Conservation (phyloP, 2,113 vertebrate species). For the Heliornis fulica region DNA sequence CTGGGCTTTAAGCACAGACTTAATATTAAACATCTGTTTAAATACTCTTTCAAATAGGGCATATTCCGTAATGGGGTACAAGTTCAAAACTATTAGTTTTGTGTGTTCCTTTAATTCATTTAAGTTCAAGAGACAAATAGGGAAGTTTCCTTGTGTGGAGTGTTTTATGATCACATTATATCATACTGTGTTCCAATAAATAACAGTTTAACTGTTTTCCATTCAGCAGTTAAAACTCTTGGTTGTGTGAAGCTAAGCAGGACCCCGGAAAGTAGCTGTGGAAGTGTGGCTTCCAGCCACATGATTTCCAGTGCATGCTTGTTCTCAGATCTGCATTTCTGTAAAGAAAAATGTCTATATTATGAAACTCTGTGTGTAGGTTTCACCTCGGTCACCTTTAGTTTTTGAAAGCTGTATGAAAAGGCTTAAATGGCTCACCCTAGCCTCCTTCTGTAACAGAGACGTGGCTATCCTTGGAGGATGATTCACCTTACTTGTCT, state of each 20-base stretch:
- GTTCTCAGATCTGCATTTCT: neutral
- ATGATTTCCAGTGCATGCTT: neutral
- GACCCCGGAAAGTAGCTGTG: neutral
- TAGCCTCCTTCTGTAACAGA: neutral
- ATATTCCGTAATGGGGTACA: neutral
- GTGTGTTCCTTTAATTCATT: neutral
- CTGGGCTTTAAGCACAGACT: neutral
- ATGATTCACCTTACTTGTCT: neutral
- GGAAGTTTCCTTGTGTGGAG: neutral
- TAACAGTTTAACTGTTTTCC: constrained; percentile 11
- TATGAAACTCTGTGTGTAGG: neutral
- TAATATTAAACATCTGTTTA: constrained; percentile 26
- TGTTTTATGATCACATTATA: constrained; percentile 28
- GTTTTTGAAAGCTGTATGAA: neutral
- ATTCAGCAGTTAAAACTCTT: neutral
- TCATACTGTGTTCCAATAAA: neutral
- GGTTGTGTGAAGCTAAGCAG: constrained; percentile 16
- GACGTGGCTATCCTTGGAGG: neutral
- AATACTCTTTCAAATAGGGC: neutral
- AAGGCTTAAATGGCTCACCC: neutral
- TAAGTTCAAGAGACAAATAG: neutral
- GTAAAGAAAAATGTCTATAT: neutral
- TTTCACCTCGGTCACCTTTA: neutral
- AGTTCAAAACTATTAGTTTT: neutral
- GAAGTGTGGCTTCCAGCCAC: neutral